A percentile compares a stretch with the other conserved stretches of the same genome.
phyloP scores from a whole-genome alignment of 2,113 vertebrate genomes.

The Terrapene triunguis region DNA sequence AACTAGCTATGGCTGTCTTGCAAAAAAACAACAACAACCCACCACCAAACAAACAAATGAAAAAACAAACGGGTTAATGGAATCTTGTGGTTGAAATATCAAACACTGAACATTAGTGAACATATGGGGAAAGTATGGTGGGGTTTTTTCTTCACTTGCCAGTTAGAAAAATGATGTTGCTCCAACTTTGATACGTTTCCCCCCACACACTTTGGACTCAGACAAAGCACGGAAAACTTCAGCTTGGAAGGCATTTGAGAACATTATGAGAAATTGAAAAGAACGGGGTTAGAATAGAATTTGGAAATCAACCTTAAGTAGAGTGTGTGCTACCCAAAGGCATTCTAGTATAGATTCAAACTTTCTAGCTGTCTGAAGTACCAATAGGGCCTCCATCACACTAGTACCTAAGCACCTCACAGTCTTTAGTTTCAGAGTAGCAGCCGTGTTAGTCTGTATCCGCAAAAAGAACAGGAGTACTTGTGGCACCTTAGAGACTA shows the following conservation, averaged over 20 bases:
- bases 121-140: not conserved
- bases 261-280: not conserved
- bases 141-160: not conserved
- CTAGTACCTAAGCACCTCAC: not conserved
- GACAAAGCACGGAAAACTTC: not conserved
- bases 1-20: fast-evolving
- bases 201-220: not conserved
- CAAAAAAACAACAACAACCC: not conserved
- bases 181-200: conserved; percentile 5
- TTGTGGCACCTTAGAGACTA: too few relatives aligned
- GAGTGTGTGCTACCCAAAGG: not conserved
- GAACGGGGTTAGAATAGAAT: not conserved
- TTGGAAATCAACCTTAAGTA: not conserved
- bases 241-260: not conserved
- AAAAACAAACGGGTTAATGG: not conserved
- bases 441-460: too few relatives aligned
- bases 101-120: not conserved
- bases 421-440: too few relatives aligned
- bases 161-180: not conserved
- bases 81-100: not conserved
- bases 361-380: not conserved
- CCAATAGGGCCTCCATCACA: not conserved
- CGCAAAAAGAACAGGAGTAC: too few relatives aligned
- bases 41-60: not conserved
- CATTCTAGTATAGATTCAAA: not conserved